phyloP scores from a whole-genome alignment of 2,797 vertebrate species.

The Capromys pilorides region DNA sequence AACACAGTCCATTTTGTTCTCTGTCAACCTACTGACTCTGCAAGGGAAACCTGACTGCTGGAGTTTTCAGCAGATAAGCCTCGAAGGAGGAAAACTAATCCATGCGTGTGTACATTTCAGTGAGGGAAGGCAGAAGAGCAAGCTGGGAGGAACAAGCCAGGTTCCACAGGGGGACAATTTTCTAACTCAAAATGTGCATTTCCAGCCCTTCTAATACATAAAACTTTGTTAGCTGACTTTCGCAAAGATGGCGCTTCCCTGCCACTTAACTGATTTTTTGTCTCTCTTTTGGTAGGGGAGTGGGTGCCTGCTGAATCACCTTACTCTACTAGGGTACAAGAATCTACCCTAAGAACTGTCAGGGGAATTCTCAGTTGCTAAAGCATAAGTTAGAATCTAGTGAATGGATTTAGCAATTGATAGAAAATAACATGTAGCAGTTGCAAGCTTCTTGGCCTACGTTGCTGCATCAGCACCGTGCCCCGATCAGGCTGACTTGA shows the following conservation, averaged over 20 bases:
- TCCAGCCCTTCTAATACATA: background rate
- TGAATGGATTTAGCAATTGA: slow-evolving; percentile 44
- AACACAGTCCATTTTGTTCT: background rate
- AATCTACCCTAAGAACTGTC: slow-evolving; percentile 9
- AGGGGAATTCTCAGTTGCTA: background rate
- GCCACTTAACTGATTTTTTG: background rate
- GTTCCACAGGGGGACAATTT: background rate
- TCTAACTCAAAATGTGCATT: background rate
- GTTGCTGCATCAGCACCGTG: background rate
- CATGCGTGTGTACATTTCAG: background rate
- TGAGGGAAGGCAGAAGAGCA: background rate
- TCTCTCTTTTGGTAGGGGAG: background rate
- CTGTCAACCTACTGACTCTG: background rate
- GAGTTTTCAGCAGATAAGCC: background rate
- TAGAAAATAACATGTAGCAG: slow-evolving; percentile 13
- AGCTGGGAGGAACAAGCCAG: background rate
- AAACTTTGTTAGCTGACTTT: background rate
- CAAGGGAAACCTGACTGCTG: background rate
- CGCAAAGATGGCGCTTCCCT: background rate
- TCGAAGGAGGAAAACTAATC: background rate
- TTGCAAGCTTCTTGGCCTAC: slow-evolving; percentile 11
- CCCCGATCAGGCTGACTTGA: background rate
- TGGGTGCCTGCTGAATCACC: background rate
- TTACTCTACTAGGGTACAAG: background rate
- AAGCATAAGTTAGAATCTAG: slow-evolving; percentile 45